Base-by-base conservation (phyloP, 1,140 invertebrate genomes). In the Adoxophyes honmai region DNA sequence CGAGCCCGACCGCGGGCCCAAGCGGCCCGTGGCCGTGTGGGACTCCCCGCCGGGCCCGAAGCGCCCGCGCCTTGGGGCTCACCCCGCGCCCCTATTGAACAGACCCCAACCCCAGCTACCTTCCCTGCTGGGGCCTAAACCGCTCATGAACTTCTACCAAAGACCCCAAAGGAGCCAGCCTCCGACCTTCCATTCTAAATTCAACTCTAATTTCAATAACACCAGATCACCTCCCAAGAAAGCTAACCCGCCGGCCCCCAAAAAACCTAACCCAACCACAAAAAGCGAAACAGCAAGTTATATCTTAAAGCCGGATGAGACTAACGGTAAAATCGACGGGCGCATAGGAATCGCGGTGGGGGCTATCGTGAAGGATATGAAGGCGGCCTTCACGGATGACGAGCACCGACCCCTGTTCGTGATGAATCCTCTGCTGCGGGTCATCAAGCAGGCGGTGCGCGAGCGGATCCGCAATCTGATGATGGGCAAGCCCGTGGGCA, bases 271-370 rank as follows among this genome's bases (percentile, higher is more conserved):
- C 14, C 7, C 4, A 10, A 10, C 39, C 5, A 4, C 39, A 6
- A 18, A 18, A 11, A 21, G 11, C 4, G 10, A 11, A 4, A 5
- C 16, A 8, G 21, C 18, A 21, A 48, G 21, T 16, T 21, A 48
- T n/a, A n/a, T n/a, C n/a, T n/a, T n/a, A n/a, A n/a, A n/a, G n/a
- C n/a, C n/a, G n/a, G n/a, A n/a, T n/a, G n/a, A n/a, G n/a, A n/a
- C n/a, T n/a, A n/a, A n/a, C n/a, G n/a, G n/a, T n/a, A 72, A 78
- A 58, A 28, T 82, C 52, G 70, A 55, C 6, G 81, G 81, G 6
- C 77, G 84, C 4, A 42, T 87, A 38, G 81, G 84, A 65, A 62
- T 82, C 52, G 81, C 75, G 1, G 42, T 87, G 37, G 82, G 84
- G 1, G 52, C 14, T 1, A 68, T 87, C 11, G 11, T 83, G 7